Base-by-base conservation (phyloP, 2,113 vertebrate genomes). In the Nansenia antarctica region DNA sequence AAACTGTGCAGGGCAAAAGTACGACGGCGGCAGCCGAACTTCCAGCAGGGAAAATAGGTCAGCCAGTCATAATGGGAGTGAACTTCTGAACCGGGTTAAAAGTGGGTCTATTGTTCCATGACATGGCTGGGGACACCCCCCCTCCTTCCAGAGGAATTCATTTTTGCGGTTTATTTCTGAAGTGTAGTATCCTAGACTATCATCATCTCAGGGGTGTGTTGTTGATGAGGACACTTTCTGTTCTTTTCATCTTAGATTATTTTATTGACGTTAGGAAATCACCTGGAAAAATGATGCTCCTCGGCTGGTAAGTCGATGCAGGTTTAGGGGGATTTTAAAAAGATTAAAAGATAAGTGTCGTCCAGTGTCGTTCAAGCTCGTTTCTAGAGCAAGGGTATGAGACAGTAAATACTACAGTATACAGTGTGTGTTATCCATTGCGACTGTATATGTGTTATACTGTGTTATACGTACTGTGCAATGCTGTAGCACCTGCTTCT, bases 51-150 rank as follows among this genome's bases (percentile, higher is more conserved):
- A 77, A 92, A 91, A 81, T 82, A 90, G 91, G 92, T 91, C 91
- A 93, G 27, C 77, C 80, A 67, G 32, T 62, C 15, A 27, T 91
- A 90, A 91, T 84, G 82, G 5, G 77, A 1, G 14, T 91, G 88
- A 91, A 92, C 91, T 87, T 86, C 82, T 90, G 89, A 92, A 89
- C 89, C 65, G 54, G 7, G 67, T 27, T 65, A 54, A 78, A 87
- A 82, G 83, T 85, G 39, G 15, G 30, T 49, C 62, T 70, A 62
- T 70, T 78, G 77, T 80, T 72, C 65, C 26, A 34, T 70, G 52
- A 60, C 42, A 67, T 39, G 14, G 26, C 52, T 57, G 37, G n/a
- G n/a, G n/a, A 70, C 37, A 74, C 69, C 65, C 62, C 42, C 47
- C 1, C 18, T 49, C 27, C 31, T 54, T 58, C 58, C 65, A 42